Base-by-base conservation (phyloP, 2,888 invertebrate genomes). In the Epicampocera succincta region DNA sequence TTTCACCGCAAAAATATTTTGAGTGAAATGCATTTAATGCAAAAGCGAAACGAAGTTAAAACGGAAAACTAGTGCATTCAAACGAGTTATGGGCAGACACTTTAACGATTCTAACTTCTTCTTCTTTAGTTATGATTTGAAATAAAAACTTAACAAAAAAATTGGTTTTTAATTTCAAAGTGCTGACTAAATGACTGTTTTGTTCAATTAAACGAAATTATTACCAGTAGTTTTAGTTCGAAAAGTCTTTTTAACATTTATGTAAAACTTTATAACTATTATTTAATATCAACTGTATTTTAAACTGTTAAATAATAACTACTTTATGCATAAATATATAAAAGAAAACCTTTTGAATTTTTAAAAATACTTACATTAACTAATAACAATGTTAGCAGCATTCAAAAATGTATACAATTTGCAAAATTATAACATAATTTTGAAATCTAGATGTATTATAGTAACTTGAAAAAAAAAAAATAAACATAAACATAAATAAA, bases 11-110 rank as follows among this genome's bases (percentile, higher is more conserved):
- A 79, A 78, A 63, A 68, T 74, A 83, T 85, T 86, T 86, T 86
- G 80, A 85, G 81, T 80, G 77, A 80, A 84, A 74, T 84, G 88
- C 88, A 88, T 88, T 86, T 84, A 88, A 88, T 88, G 88, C 88
- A 87, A 85, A 69, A 75, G 68, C 52, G 50, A 69, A 61, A 44
- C 15, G 5, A 56, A 69, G 33, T 33, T 33, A 33, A 33, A 33
- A 33, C 3, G 1, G 8, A 9, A 9, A 33, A 33, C 8, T 33
- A 33, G 8, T 33, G 8, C 33, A 33, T 29, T 3, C 29, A 29
- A 4, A 29, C 29, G 29, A 3, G 6, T 29, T 29, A 6, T 29
- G 29, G 3, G 6, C 29, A 29, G 3, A 29, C 6, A 29, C 6
- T 29, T 29, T 33, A 33, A 33, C 33, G 8, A 33, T 33, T 33